These are phyloP conservation scores for Mesochorus sp. DNA, from an alignment of 2,888 invertebrate species.

Conservation along the genomic window DNA sequence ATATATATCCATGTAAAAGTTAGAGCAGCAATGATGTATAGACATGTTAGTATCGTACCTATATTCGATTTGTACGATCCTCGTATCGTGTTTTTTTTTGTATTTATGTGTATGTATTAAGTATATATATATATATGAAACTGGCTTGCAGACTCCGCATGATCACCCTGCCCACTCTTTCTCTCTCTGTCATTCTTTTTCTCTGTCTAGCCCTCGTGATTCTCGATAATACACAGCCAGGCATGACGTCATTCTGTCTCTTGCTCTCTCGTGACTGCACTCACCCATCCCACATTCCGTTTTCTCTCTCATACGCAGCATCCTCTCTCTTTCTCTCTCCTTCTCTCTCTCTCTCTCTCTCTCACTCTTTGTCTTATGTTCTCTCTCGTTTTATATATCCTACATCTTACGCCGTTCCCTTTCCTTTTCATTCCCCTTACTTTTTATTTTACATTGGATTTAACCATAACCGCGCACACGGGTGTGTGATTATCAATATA, in stretches of 20 bases:
- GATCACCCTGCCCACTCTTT: conserved; percentile 72
- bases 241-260: conserved; percentile 75
- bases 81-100: background rate
- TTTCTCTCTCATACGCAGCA: conserved; percentile 53
- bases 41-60: background rate
- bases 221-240: conserved; percentile 69
- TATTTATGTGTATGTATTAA: no score
- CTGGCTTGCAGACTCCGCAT: conserved; percentile 51
- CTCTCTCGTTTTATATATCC: conserved; percentile 37
- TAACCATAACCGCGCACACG: conserved; percentile 42
- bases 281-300: conserved; percentile 77
- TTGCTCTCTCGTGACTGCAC: conserved; percentile 70
- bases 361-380: no score
- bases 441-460: conserved; percentile 32
- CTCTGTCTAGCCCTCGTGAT: no score
- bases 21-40: background rate
- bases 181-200: conserved; percentile 28
- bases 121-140: no score
- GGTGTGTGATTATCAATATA: conserved; percentile 74
- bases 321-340: conserved; percentile 54
- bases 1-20: no score
- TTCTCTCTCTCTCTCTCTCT: conserved; percentile 51
- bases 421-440: conserved; percentile 49
- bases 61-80: background rate
- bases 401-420: conserved; percentile 53